These are phyloP conservation scores for Pelecanoides urinatrix DNA, from an alignment of 2,113 vertebrate genomes.

Conservation along the genomic window DNA sequence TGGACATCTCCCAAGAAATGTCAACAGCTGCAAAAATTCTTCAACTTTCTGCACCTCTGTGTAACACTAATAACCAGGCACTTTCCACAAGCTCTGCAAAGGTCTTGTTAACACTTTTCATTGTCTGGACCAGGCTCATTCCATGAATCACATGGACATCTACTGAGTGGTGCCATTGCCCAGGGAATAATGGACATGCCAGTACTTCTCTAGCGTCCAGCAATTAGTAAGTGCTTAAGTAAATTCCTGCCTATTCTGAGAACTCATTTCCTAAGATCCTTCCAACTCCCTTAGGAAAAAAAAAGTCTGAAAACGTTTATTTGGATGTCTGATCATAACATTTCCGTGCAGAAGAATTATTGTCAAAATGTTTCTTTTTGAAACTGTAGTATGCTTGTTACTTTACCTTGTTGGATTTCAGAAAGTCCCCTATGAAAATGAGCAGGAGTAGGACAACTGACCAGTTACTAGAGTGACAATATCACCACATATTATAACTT, in stretches of 20 bases:
- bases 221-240: background rate
- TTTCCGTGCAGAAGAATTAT: background rate
- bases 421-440: background rate
- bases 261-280: slow-evolving; percentile 20
- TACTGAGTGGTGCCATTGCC: background rate
- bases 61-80: background rate
- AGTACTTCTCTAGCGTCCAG: background rate
- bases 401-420: background rate
- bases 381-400: background rate
- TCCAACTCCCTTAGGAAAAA: background rate
- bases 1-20: background rate
- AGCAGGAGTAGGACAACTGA: background rate
- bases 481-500: background rate
- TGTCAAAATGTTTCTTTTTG: background rate
- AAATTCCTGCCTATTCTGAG: background rate
- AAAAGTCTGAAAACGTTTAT: background rate
- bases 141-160: background rate
- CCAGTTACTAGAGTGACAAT: background rate
- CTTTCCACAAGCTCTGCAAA: slow-evolving; percentile 16
- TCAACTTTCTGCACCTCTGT: background rate
- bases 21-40: background rate
- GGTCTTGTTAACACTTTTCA: background rate
- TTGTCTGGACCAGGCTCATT: background rate
- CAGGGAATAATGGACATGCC: background rate
- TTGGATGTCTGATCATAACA: background rate